These are phyloP conservation scores for Saccostrea echinata DNA, from an alignment of 1,140 invertebrate genomes.

Conservation along the genomic window DNA sequence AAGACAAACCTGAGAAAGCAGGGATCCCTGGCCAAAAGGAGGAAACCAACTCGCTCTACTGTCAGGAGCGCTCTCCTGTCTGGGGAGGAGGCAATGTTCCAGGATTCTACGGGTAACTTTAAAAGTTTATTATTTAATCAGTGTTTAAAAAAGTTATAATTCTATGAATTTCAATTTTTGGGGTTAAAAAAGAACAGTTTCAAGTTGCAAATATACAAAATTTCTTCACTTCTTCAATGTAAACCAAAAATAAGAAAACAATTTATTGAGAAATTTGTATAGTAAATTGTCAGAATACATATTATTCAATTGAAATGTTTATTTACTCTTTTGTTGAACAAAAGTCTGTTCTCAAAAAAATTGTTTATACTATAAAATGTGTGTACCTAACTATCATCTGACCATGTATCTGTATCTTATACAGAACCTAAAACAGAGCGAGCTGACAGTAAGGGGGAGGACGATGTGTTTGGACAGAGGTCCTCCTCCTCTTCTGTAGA, in stretches of 20 bases:
- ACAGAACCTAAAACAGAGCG: constrained; percentile 40
- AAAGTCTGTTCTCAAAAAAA: too few species aligned
- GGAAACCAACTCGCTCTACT: constrained; percentile 54
- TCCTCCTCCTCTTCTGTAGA: constrained; percentile 29
- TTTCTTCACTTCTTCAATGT: too few species aligned
- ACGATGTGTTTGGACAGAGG: constrained; percentile 46
- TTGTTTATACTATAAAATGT: too few species aligned
- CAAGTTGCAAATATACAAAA: too few species aligned
- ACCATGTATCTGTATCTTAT: background rate
- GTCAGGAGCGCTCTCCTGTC: constrained; percentile 49
- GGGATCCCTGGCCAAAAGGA: constrained; percentile 55
- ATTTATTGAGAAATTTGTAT: too few species aligned
- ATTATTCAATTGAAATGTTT: too few species aligned
- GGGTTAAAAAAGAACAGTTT: background rate
- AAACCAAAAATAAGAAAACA: too few species aligned
- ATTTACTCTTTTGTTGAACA: too few species aligned
- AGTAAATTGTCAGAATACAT: too few species aligned
- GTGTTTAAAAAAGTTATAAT: background rate
- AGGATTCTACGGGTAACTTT: constrained; percentile 55
- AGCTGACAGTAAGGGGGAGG: constrained; percentile 36
- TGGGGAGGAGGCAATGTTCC: constrained; percentile 50
- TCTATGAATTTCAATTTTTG: background rate
- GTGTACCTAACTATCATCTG: too few species aligned
- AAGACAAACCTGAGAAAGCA: constrained; percentile 56
- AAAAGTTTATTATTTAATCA: background rate